Percentiles rank a stretch among this genome's conserved stretches.
Evolutionary conservation across 2,113 vertebrate species (phyloP).

Genomic region (Ochotona curzoniae): DNA sequence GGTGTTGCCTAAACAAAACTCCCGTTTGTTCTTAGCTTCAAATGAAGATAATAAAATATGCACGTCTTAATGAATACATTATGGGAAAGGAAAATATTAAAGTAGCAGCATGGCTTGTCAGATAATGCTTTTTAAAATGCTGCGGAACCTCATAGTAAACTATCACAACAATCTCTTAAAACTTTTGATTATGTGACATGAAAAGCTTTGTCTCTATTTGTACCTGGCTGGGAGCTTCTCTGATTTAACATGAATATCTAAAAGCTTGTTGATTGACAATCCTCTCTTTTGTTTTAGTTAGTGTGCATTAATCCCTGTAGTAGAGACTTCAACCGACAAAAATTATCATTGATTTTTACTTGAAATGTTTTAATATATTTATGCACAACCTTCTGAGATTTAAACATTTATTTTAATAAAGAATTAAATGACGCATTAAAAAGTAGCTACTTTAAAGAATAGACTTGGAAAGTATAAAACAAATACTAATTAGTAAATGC

Average conservation of each 20-base stretch:
- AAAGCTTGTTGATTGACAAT: conserved; percentile 13
- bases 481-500: not conserved
- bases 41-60: not conserved
- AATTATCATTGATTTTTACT: too few relatives aligned
- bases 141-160: not conserved
- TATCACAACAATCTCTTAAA: not conserved
- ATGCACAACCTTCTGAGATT: not conserved
- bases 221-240: not conserved
- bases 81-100: not conserved
- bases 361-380: not conserved
- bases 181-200: not conserved
- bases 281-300: not conserved
- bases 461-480: not conserved
- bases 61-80: not conserved
- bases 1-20: not conserved
- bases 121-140: not conserved
- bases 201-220: not conserved
- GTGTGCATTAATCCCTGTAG: not conserved
- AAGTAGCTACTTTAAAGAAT: not conserved
- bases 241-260: not conserved
- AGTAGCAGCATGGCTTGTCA: not conserved
- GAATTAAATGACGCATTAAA: not conserved
- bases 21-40: not conserved
- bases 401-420: not conserved
- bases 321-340: not conserved